These are phyloP conservation scores for Galaxias olidus DNA, from an alignment of 2,797 vertebrate species.

Conservation along the genomic window DNA sequence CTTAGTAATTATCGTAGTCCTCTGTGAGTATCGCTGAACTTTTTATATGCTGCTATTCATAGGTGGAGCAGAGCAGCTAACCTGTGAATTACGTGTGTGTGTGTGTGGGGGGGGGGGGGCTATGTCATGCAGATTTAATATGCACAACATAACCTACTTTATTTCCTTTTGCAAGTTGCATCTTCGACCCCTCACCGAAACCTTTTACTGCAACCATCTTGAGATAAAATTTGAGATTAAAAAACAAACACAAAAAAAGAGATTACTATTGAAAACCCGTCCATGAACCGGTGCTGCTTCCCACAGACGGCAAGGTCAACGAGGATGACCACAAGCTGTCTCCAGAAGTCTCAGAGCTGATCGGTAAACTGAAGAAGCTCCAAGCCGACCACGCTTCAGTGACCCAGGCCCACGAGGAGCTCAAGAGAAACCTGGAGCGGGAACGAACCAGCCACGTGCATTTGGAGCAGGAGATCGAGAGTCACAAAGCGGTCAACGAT, in stretches of 20 bases:
- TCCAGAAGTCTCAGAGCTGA: constrained; percentile 14
- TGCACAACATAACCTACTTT: background rate
- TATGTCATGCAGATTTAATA: too few species aligned
- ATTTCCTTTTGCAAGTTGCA: background rate
- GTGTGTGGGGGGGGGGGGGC: too few species aligned
- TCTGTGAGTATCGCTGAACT: constrained; percentile 47
- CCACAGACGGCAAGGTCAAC: constrained; percentile 34
- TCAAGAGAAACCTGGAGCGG: constrained; percentile 4
- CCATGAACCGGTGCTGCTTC: background rate
- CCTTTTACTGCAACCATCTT: background rate
- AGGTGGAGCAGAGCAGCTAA: too few species aligned
- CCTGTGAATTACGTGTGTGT: too few species aligned
- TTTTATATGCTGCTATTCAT: background rate
- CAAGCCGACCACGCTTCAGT: constrained; percentile 16
- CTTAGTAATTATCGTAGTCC: constrained; percentile 43
- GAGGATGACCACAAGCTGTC: background rate
- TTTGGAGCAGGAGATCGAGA: background rate
- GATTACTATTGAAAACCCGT: background rate
- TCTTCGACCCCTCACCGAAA: background rate
- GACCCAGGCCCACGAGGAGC: constrained; percentile 9
- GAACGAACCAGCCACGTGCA: background rate
- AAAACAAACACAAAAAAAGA: too few species aligned
- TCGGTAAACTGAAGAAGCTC: constrained; percentile 30
- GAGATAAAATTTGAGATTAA: background rate
- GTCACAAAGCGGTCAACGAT: constrained; percentile 9